Base-by-base conservation (phyloP, 2,797 vertebrate species). In the Phyllotis vaccarum region DNA sequence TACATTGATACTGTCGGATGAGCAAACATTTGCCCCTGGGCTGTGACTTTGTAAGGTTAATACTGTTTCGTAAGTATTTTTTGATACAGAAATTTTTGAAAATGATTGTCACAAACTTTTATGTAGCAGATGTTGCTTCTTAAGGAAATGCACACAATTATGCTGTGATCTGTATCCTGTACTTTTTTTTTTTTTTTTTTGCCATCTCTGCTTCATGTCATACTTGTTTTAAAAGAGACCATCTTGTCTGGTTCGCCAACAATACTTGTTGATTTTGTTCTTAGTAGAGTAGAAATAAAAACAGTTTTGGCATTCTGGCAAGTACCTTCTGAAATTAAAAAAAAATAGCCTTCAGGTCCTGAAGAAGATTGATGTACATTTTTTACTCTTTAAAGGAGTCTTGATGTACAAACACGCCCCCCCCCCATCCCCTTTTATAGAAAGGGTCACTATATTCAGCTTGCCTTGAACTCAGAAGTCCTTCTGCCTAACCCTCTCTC, bases 21-120 rank as follows among this genome's bases (percentile, higher is more conserved):
- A 24, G n/a, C 43, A 54, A 62, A 46, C 49, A 60, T 96, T 96
- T 94, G 95, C 96, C 97, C 80, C 95, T 96, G 89, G 95, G 91
- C 82, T 88, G 89, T 96, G 96, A 97, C 95, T 97, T 98, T 96
- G 97, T 94, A 92, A 93, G 93, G 86, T 97, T 98, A 98, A 97
- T 97, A 96, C 54, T 97, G 82, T 96, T 98, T 97, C 97, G n/a
- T n/a, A n/a, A n/a, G n/a, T n/a, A n/a, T n/a, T n/a, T n/a, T n/a
- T 49, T 91, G 87, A 86, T 96, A 58, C 92, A 95, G 97, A 92
- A 97, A 86, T 97, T 97, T 98, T 93, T 96, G 37, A 95, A 97
- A 96, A 97, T 97, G 87, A 96, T 97, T 96, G 86, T 97, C 80
- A 79, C 76, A 98, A 96, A 95, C 89, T 95, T 97, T 97, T 93